phyloP scores from a whole-genome alignment of 2,888 invertebrate genomes.

The Notodonta ziczac region DNA sequence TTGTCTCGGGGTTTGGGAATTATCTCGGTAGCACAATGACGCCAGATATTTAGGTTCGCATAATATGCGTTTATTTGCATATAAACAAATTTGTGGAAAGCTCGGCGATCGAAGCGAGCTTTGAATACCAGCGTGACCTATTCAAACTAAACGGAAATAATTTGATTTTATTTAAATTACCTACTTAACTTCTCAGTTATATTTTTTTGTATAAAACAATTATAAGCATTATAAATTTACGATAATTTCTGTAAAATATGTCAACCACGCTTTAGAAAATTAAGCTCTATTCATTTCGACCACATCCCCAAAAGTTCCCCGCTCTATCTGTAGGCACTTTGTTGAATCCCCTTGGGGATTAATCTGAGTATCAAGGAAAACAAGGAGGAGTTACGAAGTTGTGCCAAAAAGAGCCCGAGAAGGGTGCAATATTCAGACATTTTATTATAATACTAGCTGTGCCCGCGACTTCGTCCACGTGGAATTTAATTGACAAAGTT shows the following conservation, averaged over 20 bases:
- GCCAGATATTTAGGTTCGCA: conserved; percentile 8
- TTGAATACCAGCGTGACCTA: background rate
- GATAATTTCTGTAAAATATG: background rate
- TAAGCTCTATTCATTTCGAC: conserved; percentile 1
- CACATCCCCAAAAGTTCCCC: conserved; percentile 2
- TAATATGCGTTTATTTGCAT: background rate
- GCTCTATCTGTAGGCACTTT: conserved; percentile 8
- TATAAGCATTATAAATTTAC: too few relatives aligned
- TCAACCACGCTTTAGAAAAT: background rate
- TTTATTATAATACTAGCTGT: too few relatives aligned
- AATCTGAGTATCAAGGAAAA: background rate
- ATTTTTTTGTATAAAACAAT: too few relatives aligned
- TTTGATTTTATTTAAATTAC: too few relatives aligned
- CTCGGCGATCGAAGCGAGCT: background rate
- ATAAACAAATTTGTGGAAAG: background rate
- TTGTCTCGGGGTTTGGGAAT: conserved; percentile 39
- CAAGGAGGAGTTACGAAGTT: conserved; percentile 3
- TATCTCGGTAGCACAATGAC: conserved; percentile 16
- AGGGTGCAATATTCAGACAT: background rate
- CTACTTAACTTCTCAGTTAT: too few relatives aligned
- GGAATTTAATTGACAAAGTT: too few relatives aligned
- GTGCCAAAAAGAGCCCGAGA: background rate
- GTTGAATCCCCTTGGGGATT: conserved; percentile 8
- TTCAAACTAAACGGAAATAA: too few relatives aligned
- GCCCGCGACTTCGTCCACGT: too few relatives aligned